Base-by-base conservation (phyloP, 2,797 vertebrate genomes). In the Trematomus bernacchii region DNA sequence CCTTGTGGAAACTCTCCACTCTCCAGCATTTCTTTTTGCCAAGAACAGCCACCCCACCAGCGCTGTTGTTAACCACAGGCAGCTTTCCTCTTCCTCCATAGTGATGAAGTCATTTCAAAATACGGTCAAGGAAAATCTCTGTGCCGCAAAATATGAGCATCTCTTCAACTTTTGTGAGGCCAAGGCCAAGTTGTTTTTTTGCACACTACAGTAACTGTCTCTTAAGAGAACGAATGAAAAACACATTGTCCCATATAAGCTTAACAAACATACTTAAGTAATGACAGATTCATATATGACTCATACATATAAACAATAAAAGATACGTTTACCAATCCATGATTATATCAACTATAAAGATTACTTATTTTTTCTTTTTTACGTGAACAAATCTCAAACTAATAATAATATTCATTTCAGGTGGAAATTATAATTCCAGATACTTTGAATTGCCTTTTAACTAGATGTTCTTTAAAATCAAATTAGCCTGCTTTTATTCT, bases 1-100 rank as follows among this genome's bases (percentile, higher is more conserved):
- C 76, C 73, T 80, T 67, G 79, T 90, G 88, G 87, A 93, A 92
- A 90, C 73, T 88, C 80, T 85, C 78, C 23, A 47, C 69, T 69
- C 48, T 52, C n/a, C 4, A 73, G 59, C n/a, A 2, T 72, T 55
- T 52, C 4, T 12, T 60, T 76, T 73, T 80, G 87, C 88, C 83
- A 87, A 89, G 71, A 84, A 85, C 86, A 88, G 86, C 85, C 82
- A 80, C 83, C 81, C 81, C 75, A 78, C 79, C 77, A 78, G 79
- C n/a, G 47, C 65, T 65, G 78, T 54, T 63, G 58, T 59, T 85
- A 71, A 90, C 89, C 85, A 79, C 89, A 89, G 88, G 88, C 85
- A 89, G 84, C 78, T 84, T 82, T 87, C 73, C 87, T 84, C 79
- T 62, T 85, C 73, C 77, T 90, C 82, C 79, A 80, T 27, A 55